phyloP scores from a whole-genome alignment of 2,113 vertebrate genomes.

The Australoheros scitulus region DNA sequence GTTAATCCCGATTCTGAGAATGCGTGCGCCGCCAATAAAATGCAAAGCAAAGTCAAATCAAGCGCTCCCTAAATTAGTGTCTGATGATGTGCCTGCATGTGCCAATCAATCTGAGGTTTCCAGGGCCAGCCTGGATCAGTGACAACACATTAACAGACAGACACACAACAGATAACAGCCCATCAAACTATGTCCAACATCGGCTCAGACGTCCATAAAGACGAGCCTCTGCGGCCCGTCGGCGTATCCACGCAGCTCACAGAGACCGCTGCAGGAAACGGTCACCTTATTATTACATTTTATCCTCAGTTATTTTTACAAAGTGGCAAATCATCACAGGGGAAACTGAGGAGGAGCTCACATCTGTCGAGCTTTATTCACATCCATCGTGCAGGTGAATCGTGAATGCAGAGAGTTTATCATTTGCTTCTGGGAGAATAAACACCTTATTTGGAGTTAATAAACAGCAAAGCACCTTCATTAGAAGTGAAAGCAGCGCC shows the following conservation, averaged over 20 bases:
- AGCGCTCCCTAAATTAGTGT: too few species aligned
- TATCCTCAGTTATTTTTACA: too few species aligned
- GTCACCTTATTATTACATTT: neutral
- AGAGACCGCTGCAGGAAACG: neutral
- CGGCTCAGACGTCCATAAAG: neutral
- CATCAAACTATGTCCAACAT: neutral
- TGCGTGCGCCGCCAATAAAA: fast-evolving
- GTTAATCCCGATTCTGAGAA: fast-evolving
- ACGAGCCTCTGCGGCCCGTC: neutral
- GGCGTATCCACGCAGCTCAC: neutral
- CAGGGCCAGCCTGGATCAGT: neutral
- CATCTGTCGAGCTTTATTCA: neutral
- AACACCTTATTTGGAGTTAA: neutral
- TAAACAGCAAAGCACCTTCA: neutral
- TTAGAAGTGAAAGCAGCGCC: neutral
- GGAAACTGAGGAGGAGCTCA: neutral
- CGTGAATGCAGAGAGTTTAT: neutral
- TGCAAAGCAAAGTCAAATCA: neutral
- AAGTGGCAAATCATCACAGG: neutral
- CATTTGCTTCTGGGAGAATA: neutral
- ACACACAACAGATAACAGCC: neutral
- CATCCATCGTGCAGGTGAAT: neutral
- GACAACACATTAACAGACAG: neutral
- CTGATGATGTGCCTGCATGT: fast-evolving
- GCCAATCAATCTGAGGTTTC: too few species aligned